phyloP scores from a whole-genome alignment of 2,797 vertebrate species.

The Melanogrammus aeglefinus region DNA sequence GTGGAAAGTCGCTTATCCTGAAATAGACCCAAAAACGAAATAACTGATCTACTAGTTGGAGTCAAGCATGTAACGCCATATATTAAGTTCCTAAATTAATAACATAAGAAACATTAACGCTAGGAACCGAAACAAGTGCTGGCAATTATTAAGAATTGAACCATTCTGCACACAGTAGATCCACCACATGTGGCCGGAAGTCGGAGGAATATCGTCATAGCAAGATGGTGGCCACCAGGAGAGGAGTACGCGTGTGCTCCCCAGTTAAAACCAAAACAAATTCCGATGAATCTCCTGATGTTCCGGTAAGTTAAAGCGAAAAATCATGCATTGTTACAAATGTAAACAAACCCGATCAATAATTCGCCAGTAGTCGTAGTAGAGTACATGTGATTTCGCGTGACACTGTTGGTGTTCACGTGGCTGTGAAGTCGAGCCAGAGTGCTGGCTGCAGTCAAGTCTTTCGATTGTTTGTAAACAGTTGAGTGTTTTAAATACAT shows the following conservation, averaged over 20 bases:
- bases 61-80: not conserved
- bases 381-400: not conserved
- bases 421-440: not conserved
- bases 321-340: fast-evolving
- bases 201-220: not conserved
- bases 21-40: not conserved
- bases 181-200: not conserved
- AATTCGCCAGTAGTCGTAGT: not conserved
- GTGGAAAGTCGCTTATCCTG: not conserved
- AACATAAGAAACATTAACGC: not conserved
- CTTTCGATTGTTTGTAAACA: not conserved
- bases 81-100: not conserved
- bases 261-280: slow-evolving; percentile 28
- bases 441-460: not conserved
- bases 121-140: not conserved
- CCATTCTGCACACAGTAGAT: not conserved
- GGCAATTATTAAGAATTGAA: not conserved
- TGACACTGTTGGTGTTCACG: not conserved
- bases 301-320: slow-evolving; percentile 42
- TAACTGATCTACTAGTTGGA: not conserved
- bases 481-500: not conserved
- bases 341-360: not conserved
- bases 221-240: slow-evolving; percentile 81
- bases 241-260: slow-evolving; percentile 55
- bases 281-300: slow-evolving; percentile 23